Percentiles rank a stretch among this genome's conserved stretches.
These are phyloP conservation scores for Tholera decimalis DNA, from an alignment of 2,888 invertebrate genomes.

Conservation along the genomic window DNA sequence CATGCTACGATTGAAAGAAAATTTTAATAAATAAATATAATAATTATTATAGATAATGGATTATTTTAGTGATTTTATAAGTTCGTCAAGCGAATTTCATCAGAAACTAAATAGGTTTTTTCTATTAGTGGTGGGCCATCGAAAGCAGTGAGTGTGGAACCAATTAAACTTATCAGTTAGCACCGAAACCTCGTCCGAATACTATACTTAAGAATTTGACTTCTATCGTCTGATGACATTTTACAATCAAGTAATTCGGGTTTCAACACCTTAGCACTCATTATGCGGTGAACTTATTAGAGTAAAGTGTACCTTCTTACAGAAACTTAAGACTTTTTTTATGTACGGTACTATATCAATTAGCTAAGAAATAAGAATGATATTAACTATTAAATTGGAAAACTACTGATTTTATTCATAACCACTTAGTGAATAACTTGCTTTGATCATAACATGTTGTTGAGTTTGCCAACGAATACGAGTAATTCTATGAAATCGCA, in stretches of 20 bases:
- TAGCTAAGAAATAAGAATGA: no score
- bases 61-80: neutral
- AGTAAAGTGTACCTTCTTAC: neutral
- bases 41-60: neutral
- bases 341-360: neutral
- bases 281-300: neutral
- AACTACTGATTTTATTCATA: neutral
- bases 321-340: neutral
- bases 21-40: slow-evolving; percentile 4
- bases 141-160: slow-evolving; percentile 66
- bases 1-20: neutral
- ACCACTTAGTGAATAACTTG: neutral
- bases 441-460: neutral
- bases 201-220: slow-evolving; percentile 48
- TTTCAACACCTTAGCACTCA: slow-evolving; percentile 28
- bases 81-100: slow-evolving; percentile 18
- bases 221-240: slow-evolving; percentile 36
- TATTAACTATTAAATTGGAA: no score
- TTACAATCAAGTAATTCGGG: slow-evolving; percentile 58
- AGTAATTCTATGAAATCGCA: slow-evolving; percentile 19
- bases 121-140: slow-evolving; percentile 39
- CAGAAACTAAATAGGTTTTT: slow-evolving; percentile 44
- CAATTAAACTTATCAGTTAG: slow-evolving; percentile 75
- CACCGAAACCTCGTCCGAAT: slow-evolving; percentile 52
- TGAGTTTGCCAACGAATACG: slow-evolving; percentile 4